Percentiles rank a stretch among this genome's conserved stretches.
Conservation (phyloP, 2,888 invertebrate species). For the Drosophila recens region DNA sequence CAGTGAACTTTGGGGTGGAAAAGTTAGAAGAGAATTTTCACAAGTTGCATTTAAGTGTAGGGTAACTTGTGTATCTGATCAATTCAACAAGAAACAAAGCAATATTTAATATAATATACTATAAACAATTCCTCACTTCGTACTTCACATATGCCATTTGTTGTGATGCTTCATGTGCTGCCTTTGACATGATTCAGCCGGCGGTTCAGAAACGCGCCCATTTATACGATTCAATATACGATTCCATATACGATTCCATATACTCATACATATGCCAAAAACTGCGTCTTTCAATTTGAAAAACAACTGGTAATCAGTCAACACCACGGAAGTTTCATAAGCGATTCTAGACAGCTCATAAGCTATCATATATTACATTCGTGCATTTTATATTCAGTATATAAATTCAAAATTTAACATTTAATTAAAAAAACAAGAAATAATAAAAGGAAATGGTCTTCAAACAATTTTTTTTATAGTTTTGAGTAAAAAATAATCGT, state of each 20-base stretch:
- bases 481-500: too few species aligned
- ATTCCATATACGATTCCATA: background rate
- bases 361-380: background rate
- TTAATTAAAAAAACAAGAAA: too few species aligned
- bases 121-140: constrained; percentile 1
- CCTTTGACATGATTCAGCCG: constrained; percentile 25
- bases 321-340: constrained; percentile 24
- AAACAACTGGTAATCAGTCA: constrained; percentile 73
- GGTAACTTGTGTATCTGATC: background rate
- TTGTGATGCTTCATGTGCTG: constrained; percentile 21
- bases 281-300: constrained; percentile 40
- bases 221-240: constrained; percentile 7
- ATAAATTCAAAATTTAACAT: too few species aligned
- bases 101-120: constrained; percentile 15
- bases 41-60: background rate
- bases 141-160: background rate
- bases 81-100: background rate
- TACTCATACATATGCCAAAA: constrained; percentile 14
- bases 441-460: too few species aligned
- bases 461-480: too few species aligned
- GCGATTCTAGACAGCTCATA: constrained; percentile 1
- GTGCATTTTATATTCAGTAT: background rate
- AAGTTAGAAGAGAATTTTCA: constrained; percentile 3
- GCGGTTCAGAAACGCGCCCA: constrained; percentile 18
- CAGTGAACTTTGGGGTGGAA: constrained; percentile 47